Evolutionary conservation across 2,888 invertebrate species (phyloP).

Genomic region (Agriopis aurantiaria): DNA sequence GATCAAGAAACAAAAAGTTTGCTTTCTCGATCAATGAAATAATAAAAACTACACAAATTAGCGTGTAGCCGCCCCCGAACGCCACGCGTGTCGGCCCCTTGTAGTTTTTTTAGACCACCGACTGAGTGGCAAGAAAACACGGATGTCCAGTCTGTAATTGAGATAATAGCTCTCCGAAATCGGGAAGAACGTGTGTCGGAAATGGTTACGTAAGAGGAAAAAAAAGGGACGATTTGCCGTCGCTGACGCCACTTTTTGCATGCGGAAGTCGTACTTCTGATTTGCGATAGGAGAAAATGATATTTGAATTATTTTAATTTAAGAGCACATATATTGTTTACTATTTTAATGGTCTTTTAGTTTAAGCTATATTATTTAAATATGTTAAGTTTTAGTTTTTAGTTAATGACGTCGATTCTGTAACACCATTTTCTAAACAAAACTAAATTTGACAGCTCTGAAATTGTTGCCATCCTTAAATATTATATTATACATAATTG

Average conservation of each 20-base stretch:
- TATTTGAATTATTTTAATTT: neutral
- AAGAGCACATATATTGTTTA: too few species aligned
- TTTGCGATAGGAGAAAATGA: neutral
- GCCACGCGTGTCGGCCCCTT: constrained; percentile 13
- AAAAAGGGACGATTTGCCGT: constrained; percentile 37
- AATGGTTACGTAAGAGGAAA: constrained; percentile 35
- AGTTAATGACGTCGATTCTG: too few species aligned
- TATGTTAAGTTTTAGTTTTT: too few species aligned
- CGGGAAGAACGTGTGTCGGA: constrained; percentile 42
- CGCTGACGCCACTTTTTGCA: constrained; percentile 39
- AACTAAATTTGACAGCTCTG: too few species aligned
- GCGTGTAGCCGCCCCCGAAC: constrained; percentile 3
- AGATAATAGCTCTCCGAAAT: constrained; percentile 61
- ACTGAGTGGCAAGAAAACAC: constrained; percentile 61
- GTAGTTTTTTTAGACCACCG: constrained; percentile 71
- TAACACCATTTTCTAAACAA: too few species aligned
- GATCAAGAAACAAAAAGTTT: neutral
- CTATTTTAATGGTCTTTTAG: too few species aligned
- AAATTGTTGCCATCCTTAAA: too few species aligned
- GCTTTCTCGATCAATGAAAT: neutral
- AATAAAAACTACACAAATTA: constrained; percentile 24
- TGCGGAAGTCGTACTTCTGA: constrained; percentile 37
- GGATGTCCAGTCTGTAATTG: constrained; percentile 71
- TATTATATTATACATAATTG: too few species aligned
- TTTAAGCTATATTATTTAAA: too few species aligned